Evolutionary conservation across 23 tunicate genomes (phyloP).

Genomic region (Styela clava): DNA sequence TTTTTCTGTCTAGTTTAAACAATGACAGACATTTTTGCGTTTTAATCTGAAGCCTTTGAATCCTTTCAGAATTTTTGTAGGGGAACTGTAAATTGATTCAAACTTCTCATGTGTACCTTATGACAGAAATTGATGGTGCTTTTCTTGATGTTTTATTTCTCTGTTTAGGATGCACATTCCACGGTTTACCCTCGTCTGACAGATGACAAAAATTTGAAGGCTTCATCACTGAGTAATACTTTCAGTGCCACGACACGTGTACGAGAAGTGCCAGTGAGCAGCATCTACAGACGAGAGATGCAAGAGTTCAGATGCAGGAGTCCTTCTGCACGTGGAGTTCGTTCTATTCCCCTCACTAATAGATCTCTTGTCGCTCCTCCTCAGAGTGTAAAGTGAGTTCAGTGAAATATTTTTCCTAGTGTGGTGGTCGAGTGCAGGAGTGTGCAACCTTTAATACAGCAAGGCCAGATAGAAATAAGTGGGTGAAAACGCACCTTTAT

Average conservation of each 20-base stretch:
- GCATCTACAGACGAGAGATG: conserved; percentile 73
- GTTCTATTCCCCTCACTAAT: conserved; percentile 69
- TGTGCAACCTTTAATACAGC: background rate
- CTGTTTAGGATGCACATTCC: conserved; percentile 13
- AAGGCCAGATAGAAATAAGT: too few relatives aligned
- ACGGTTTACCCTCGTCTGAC: conserved; percentile 54
- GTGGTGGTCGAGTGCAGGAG: background rate
- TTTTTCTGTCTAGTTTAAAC: too few relatives aligned
- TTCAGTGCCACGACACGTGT: conserved; percentile 91
- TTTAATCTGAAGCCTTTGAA: too few relatives aligned
- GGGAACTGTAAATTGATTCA: too few relatives aligned
- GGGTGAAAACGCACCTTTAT: too few relatives aligned
- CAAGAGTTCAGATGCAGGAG: conserved; percentile 80
- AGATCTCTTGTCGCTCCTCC: conserved; percentile 65
- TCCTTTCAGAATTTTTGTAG: too few relatives aligned
- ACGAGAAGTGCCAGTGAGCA: conserved; percentile 83
- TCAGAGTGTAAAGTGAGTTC: conserved; percentile 47
- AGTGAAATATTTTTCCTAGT: background rate
- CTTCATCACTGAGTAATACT: conserved; percentile 71
- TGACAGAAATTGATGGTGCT: too few relatives aligned
- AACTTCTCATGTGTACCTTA: too few relatives aligned
- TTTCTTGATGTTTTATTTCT: too few relatives aligned
- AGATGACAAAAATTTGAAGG: conserved; percentile 71
- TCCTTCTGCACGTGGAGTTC: conserved; percentile 86
- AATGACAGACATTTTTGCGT: too few relatives aligned